Base-by-base conservation (phyloP, 2,888 invertebrate species). In the Odontocerum albicorne region DNA sequence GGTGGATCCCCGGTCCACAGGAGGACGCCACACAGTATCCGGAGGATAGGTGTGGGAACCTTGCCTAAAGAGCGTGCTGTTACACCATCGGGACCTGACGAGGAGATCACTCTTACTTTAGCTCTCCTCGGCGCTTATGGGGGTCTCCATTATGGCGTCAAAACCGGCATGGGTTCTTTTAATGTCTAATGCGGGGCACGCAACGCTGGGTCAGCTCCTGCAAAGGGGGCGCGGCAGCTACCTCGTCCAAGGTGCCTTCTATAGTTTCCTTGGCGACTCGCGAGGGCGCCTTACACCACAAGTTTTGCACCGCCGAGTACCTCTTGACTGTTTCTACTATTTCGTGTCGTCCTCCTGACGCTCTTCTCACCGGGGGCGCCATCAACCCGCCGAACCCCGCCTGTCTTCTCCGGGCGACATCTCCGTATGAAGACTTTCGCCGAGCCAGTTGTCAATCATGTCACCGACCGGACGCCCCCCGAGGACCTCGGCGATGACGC, bases 11-110 rank as follows among this genome's bases (percentile, higher is more conserved):
- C 27, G 4, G 4, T 3, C 15, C 13, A 3, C n/a, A 27, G 22
- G 16, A 45, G 13, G 3, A 12, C 10, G 32, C 16, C 16, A 7
- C 6, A 44, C 7, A 44, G 20, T 3, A 44, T 3, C 2, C 7
- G 6, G 27, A 6, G n/a, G 3, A 44, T 6, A 8, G 13, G 2
- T 3, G 2, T 22, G 3, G 31, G 44, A 7, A 33, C 20, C 3
- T 20, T 16, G 3, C 35, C 15, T 33, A 32, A 45, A n/a, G 4
- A 3, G 8, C 17, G 8, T 12, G 45, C 2, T 3, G 33, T n/a
- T 12, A 45, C 19, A 13, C 6, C 12, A 16, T 45, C 45, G 2
- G 45, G 45, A 2, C 45, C 45, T 4, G 32, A 7, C 4, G 45
- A 32, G 4, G 33, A 33, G 33, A 2, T 33, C 2, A 33, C 8